Evolutionary conservation across 1,140 invertebrate genomes (phyloP).

Genomic region (Pseudomyrmex cubaensis): DNA sequence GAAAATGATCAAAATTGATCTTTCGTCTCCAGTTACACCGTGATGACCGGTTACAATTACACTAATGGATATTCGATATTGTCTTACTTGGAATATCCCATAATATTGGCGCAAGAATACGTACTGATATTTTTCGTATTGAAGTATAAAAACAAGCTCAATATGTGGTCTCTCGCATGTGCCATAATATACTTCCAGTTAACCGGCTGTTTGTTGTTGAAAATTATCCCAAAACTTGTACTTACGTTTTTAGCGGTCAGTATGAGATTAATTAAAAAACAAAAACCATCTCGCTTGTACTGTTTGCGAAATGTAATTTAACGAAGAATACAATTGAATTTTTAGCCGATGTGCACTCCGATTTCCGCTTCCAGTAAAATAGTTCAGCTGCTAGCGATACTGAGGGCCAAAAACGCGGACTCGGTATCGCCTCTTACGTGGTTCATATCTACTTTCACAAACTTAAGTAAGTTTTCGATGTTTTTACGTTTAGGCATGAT

Average conservation of each 20-base stretch:
- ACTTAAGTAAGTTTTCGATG: conserved; percentile 86
- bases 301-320: not conserved
- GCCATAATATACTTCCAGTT: conserved; percentile 84
- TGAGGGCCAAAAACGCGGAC: conserved; percentile 87
- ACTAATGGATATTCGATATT: conserved; percentile 88
- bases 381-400: conserved; percentile 88
- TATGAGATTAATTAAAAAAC: conserved; percentile 63
- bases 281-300: not conserved
- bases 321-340: not conserved
- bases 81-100: conserved; percentile 91
- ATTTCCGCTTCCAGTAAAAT: conserved; percentile 90
- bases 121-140: conserved; percentile 88
- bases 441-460: conserved; percentile 89
- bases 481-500: no score
- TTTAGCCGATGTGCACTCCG: conserved; percentile 89
- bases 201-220: conserved; percentile 84
- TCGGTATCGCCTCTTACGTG: conserved; percentile 89
- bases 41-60: conserved; percentile 90
- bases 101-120: conserved; percentile 89
- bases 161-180: conserved; percentile 79
- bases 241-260: conserved; percentile 88
- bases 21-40: conserved; percentile 88
- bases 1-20: conserved; percentile 12
- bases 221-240: conserved; percentile 86
- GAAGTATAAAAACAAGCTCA: conserved; percentile 86